Percentiles rank a stretch among this genome's conserved stretches.
Evolutionary conservation across 2,888 invertebrate genomes (phyloP).

Genomic region (Folsomia candida): DNA sequence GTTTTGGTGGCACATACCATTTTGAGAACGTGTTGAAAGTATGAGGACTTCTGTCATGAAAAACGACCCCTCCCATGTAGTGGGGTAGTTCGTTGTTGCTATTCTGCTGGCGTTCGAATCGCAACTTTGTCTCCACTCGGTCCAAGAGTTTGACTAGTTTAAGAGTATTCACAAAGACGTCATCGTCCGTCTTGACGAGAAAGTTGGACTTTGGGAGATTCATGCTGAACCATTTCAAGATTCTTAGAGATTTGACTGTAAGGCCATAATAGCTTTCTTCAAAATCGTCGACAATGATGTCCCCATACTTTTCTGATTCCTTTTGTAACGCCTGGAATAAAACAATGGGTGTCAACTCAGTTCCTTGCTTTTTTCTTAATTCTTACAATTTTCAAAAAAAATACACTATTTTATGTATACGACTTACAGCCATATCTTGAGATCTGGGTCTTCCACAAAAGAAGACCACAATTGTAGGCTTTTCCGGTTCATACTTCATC

Average conservation of each 20-base stretch:
- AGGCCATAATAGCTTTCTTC: slow-evolving; percentile 37
- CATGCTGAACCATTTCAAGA: slow-evolving; percentile 38
- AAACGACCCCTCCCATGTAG: slow-evolving; percentile 34
- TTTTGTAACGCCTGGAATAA: not conserved
- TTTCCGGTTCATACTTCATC: slow-evolving; percentile 5
- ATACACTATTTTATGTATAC: too few relatives aligned
- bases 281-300: slow-evolving; percentile 39
- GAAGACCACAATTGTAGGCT: slow-evolving; percentile 15
- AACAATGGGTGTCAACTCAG: too few relatives aligned
- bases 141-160: slow-evolving; percentile 29
- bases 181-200: slow-evolving; percentile 40
- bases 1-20: slow-evolving; percentile 32
- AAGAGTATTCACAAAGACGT: slow-evolving; percentile 36
- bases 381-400: not conserved
- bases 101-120: not conserved
- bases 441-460: slow-evolving; percentile 33
- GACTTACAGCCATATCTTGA: slow-evolving; percentile 24
- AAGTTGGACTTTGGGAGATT: slow-evolving; percentile 27
- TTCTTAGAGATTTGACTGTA: slow-evolving; percentile 34
- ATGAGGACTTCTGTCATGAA: slow-evolving; percentile 25
- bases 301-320: slow-evolving; percentile 25
- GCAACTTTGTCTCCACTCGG: not conserved
- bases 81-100: not conserved
- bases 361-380: not conserved
- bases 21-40: slow-evolving; percentile 36